Base-by-base conservation (phyloP, 2,888 invertebrate species). In the Dasysyrphus albostriatus region DNA sequence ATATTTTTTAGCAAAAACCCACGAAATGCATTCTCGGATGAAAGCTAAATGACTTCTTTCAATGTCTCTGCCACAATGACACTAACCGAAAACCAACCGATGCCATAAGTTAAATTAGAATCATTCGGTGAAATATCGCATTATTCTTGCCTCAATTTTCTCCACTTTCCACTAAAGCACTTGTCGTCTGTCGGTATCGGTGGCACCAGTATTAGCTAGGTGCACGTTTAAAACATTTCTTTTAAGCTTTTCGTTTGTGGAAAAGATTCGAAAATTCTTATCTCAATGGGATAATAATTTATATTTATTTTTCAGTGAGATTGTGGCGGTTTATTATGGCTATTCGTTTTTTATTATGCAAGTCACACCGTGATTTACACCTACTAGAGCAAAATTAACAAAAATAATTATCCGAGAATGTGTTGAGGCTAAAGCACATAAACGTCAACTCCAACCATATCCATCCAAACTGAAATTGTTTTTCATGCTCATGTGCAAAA, bases 71-170 rank as follows among this genome's bases (percentile, higher is more conserved):
- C n/a, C 29, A n/a, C 12, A 49, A 16, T 16, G 16, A 61, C 42
- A 16, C 32, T 70, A 72, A 34, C 44, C 54, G 44, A 24, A 6
- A 51, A 29, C 29, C 72, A 4, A 65, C 56, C 24, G 49, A 73
- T 73, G 65, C 37, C 14, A 44, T 79, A 32, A 73, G 34, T 59
- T 65, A 72, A 79, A 67, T 73, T 51, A 67, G 51, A 80, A 73
- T 24, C 59, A 42, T 19, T 67, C 51, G 59, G 67, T 74, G 67
- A 80, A 74, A 61, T 74, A 65, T 42, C 42, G 10, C 39, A 37
- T 19, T 19, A 8, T 61, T 58, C 8, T 49, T 7, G 24, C n/a
- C 14, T 67, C 14, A 44, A 14, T 47, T 47, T 47, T 47, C 47
- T 47, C 34, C 5, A 56, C 19, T 56, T 75, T 56, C 19, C n/a